Evolutionary conservation across 2,113 vertebrate species (phyloP), one percentile per base, ranked within the genome.

Genomic region (Riparia riparia): DNA sequence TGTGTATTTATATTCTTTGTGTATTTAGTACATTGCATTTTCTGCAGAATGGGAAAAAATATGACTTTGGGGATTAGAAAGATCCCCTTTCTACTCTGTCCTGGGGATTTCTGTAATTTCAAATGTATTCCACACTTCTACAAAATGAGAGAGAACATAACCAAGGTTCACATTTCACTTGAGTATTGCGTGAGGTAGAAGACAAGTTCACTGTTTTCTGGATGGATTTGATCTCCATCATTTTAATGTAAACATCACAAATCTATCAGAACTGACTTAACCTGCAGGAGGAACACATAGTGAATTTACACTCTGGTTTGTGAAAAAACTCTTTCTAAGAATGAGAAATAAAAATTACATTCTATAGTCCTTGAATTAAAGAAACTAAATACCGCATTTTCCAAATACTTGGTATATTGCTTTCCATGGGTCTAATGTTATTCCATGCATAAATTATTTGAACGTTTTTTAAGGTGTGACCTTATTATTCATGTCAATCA

Each of bases 351-450:
- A 29, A 26, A 56, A 61, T 34, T 76, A 19, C 4, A 7, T 50
- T 44, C n/a, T 9, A 6, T 14, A 42, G 13, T 22, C 22, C 4
- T 26, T 37, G 3, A 22, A 58, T 54, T 42, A 34, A 51, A 84
- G 14, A 54, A 84, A 78, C 1, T 0, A 69, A 57, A 85, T 17
- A 0, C 11, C 10, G 1, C 9, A 16, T 70, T 69, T 82, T 60
- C 34, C 19, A 63, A 71, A 26, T 17, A 22, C 4, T 51, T 0
- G 1, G 5, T 26, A 9, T 24, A 39, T 3, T 66, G 3, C 6
- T 66, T 65, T 70, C 39, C 28, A 20, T 7, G 14, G 32, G 7
- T 42, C 3, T 42, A 21, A 1, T 31, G 28, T 12, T 25, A 54
- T 50, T 39, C 19, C 12, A 22, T 37, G 24, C 12, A 60, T 29